Evolutionary conservation across 2,888 invertebrate species (phyloP).

Genomic region (Galerucella calmariensis): DNA sequence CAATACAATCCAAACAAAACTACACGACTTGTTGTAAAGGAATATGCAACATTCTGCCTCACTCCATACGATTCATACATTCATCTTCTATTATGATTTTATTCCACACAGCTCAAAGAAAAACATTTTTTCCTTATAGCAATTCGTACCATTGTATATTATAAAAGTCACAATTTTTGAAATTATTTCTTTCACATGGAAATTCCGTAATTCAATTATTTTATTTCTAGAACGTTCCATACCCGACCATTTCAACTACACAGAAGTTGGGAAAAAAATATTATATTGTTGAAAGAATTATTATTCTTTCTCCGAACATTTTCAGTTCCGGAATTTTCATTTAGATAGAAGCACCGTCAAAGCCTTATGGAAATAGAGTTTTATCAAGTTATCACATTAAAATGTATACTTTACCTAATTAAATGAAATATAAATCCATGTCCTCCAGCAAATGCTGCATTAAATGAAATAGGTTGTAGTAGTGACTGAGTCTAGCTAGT

Average conservation of each 20-base stretch:
- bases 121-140: no score
- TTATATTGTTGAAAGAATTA: neutral
- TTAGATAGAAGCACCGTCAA: neutral
- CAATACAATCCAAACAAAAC: no score
- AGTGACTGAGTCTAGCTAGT: no score
- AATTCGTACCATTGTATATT: neutral
- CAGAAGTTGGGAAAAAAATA: neutral
- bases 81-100: no score
- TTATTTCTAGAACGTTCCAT: neutral
- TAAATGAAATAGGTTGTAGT: no score
- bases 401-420: neutral
- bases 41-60: no score
- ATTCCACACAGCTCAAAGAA: no score
- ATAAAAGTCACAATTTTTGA: slow-evolving; percentile 1
- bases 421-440: no score
- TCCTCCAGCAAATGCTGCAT: neutral
- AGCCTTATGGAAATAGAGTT: neutral
- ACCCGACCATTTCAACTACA: neutral
- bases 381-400: neutral
- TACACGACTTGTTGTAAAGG: no score
- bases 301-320: neutral
- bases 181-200: slow-evolving; percentile 11
- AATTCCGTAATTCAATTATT: slow-evolving; percentile 10
- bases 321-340: neutral
- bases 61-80: no score